Evolutionary conservation across 2,888 invertebrate species (phyloP), one percentile per base, ranked within the genome.

Genomic region (Gerris lacustris): DNA sequence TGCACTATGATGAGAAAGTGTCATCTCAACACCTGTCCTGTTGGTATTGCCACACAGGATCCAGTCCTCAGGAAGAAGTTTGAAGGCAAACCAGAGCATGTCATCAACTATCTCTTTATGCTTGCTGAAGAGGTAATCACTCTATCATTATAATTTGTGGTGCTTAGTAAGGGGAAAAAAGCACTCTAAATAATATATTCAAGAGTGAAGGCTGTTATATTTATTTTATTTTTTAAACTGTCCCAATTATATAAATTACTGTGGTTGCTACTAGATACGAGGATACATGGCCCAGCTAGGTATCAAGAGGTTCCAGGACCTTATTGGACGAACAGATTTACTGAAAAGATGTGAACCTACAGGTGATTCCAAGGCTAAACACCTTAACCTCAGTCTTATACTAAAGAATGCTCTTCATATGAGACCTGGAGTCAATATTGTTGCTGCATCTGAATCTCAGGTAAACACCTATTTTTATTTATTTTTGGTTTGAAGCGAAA

Each of bases 1-100:
- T 99, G 99, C 79, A 99, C 97, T 0, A 99, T 99, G 99, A 99
- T 99, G 99, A 86, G 99, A 72, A 99, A 99, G 81, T 99, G 99
- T 79, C 99, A 99, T 81, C 83, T 99, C 77, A 99, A 99, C 82
- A 99, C 98, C 6, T 99, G 99, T 76, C 99, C 99, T 0, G 99
- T 99, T 73, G 99, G 99, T 73, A 93, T 99, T 78, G 98, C 98
- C 2, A 99, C 99, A 0, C 99, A 98, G 82, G 99, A 99, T 83
- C 98, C 98, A 0, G 86, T 90, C 15, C 84, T 99, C 68, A 85
- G 99, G 44, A 92, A 93, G 81, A 99, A 98, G 82, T 99, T 99
- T 82, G 91, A 92, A 64, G 99, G 99, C 64, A 94, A 95, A 79
- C 97, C 99, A 0, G 98, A 99, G 79, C 92, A 99, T 80, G 95